Percentiles rank a stretch among this genome's conserved stretches.
Evolutionary conservation across 2,797 vertebrate genomes (phyloP).

Genomic region (Pseudomugil gertrudae): DNA sequence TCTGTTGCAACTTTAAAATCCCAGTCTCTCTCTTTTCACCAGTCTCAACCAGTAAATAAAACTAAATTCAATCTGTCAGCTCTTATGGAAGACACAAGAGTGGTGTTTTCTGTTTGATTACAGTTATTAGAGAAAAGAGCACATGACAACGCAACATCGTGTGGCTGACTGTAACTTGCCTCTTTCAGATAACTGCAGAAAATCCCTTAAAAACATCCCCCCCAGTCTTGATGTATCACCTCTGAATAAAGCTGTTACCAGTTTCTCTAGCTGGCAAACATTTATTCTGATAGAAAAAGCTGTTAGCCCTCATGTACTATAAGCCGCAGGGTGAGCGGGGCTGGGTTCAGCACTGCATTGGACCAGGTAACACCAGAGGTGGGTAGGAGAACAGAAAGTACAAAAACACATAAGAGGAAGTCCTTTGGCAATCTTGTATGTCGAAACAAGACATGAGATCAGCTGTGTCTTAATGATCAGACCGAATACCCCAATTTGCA

Average conservation of each 20-base stretch:
- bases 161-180: not conserved
- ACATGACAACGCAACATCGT: not conserved
- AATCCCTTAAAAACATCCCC: slow-evolving; percentile 8
- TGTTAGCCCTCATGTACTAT: slow-evolving; percentile 63
- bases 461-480: slow-evolving; percentile 1
- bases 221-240: not conserved
- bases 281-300: slow-evolving; percentile 40
- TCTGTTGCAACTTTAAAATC: not conserved
- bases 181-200: slow-evolving; percentile 1
- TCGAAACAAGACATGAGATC: not conserved
- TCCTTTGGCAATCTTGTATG: not conserved
- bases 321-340: not conserved
- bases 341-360: slow-evolving; percentile 1
- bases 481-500: not conserved
- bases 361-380: not conserved
- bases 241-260: slow-evolving; percentile 4
- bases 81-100: slow-evolving; percentile 32
- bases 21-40: not conserved
- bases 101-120: not conserved
- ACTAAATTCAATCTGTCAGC: slow-evolving; percentile 15
- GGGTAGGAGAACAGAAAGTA: not conserved
- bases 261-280: slow-evolving; percentile 33
- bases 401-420: slow-evolving; percentile 14
- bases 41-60: slow-evolving; percentile 38
- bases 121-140: slow-evolving; percentile 15